These are phyloP conservation scores for Atopsyche davidsoni DNA, from an alignment of 1,140 invertebrate species.

Conservation along the genomic window DNA sequence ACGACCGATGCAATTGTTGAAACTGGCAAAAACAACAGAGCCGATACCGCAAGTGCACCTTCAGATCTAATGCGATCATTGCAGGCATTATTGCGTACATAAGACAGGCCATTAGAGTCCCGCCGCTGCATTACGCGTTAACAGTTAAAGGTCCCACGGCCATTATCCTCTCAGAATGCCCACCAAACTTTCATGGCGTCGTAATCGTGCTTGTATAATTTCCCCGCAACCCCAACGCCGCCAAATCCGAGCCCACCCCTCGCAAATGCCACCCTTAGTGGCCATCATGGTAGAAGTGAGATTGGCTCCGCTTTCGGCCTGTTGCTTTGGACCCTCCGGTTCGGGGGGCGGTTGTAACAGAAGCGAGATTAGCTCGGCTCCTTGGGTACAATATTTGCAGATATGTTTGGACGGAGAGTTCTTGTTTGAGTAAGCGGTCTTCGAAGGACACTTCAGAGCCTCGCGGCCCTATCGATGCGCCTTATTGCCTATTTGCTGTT, in stretches of 20 bases:
- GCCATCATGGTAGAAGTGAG: neutral
- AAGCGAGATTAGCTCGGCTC: constrained; percentile 23
- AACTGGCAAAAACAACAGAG: too few species aligned
- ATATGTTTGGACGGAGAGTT: constrained; percentile 9
- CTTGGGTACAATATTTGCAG: constrained; percentile 20
- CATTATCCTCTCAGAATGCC: constrained; percentile 25
- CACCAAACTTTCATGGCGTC: constrained; percentile 25
- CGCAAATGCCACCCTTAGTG: neutral
- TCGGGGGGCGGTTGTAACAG: constrained; percentile 14
- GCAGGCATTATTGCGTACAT: constrained; percentile 4
- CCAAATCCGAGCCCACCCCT: neutral
- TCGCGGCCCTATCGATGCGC: too few species aligned
- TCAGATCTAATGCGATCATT: constrained; percentile 3
- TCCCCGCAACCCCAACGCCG: neutral
- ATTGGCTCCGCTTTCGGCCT: neutral
- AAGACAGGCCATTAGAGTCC: constrained; percentile 19
- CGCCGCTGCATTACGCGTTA: constrained; percentile 25
- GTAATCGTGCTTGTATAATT: constrained; percentile 25
- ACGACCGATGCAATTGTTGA: too few species aligned
- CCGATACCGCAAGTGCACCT: too few species aligned
- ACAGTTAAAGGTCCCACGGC: constrained; percentile 24
- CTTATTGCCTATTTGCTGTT: too few species aligned
- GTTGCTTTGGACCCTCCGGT: constrained; percentile 2
- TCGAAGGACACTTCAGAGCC: too few species aligned
- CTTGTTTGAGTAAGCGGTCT: too few species aligned